Conservation (phyloP, 1,140 invertebrate species). For the Lepidurus arcticus region DNA sequence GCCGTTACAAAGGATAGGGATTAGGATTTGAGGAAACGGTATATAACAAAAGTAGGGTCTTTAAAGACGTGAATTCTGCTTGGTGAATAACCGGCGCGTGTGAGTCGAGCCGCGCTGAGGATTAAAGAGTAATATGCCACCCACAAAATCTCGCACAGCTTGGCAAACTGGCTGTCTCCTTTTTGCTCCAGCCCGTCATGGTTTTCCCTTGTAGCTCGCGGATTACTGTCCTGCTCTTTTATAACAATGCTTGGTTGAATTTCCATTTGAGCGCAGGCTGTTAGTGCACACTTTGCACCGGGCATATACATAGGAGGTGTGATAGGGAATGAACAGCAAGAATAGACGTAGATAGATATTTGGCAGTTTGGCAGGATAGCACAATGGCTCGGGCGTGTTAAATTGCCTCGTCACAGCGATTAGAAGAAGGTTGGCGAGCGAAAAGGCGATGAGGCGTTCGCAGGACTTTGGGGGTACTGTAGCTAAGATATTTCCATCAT, state of each 20-base stretch:
- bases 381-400: constrained; percentile 1
- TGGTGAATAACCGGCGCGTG: background rate
- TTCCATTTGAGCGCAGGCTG: constrained; percentile 8
- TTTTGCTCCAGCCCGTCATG: background rate
- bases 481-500: constrained; percentile 9
- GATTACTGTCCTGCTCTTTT: constrained; percentile 4
- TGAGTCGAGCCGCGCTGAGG: background rate
- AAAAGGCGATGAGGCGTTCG: background rate
- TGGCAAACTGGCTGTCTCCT: background rate
- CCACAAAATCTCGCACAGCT: background rate
- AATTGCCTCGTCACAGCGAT: constrained; percentile 21
- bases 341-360: constrained; percentile 1
- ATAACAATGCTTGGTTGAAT: background rate
- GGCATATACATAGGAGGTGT: constrained; percentile 9
- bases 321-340: constrained; percentile 5
- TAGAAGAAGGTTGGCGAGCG: constrained; percentile 12
- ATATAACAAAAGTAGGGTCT: background rate
- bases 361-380: constrained; percentile 9
- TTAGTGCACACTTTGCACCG: background rate
- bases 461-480: background rate
- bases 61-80: constrained; percentile 7
- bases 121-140: constrained; percentile 16
- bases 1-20: background rate
- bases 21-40: background rate
- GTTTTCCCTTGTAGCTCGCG: background rate